Evolutionary conservation across 2,113 vertebrate genomes (phyloP).

Genomic region (Ophthalmolycus amberensis): DNA sequence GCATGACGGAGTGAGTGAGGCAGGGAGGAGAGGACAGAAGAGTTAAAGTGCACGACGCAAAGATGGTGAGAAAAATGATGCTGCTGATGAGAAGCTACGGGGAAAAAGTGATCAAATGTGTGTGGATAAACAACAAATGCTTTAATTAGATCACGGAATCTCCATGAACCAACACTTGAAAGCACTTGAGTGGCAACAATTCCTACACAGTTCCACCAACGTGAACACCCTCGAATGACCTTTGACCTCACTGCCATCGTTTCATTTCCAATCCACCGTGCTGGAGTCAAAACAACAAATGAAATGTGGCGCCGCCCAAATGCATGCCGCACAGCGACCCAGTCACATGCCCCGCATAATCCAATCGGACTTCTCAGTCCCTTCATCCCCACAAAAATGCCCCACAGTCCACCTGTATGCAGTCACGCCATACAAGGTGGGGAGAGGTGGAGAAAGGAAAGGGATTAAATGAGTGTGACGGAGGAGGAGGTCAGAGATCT

Average conservation of each 20-base stretch:
- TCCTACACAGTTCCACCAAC: not conserved
- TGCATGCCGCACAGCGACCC: not conserved
- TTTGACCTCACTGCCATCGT: conserved; percentile 11
- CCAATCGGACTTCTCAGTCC: conserved; percentile 31
- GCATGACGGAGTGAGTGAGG: conserved; percentile 14
- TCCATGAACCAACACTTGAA: too few relatives aligned
- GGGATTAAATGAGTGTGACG: conserved; percentile 39
- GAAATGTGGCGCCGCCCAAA: conserved; percentile 18
- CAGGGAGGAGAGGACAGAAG: not conserved
- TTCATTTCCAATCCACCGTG: conserved; percentile 21
- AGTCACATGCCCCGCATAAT: conserved; percentile 38
- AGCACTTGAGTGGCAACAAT: not conserved
- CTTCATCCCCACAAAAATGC: conserved; percentile 29
- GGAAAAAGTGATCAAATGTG: not conserved
- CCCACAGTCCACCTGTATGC: conserved; percentile 55
- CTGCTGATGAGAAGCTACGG: not conserved
- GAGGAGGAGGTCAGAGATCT: conserved; percentile 31
- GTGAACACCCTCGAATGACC: not conserved
- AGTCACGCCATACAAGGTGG: not conserved
- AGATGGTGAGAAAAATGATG: not conserved
- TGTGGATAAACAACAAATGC: too few relatives aligned
- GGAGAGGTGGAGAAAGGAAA: conserved; percentile 23
- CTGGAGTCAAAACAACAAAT: not conserved
- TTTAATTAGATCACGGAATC: too few relatives aligned
- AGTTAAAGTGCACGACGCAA: conserved; percentile 1